Conservation (phyloP, 2,888 invertebrate genomes). For the Mesopsocus fuscifrons region DNA sequence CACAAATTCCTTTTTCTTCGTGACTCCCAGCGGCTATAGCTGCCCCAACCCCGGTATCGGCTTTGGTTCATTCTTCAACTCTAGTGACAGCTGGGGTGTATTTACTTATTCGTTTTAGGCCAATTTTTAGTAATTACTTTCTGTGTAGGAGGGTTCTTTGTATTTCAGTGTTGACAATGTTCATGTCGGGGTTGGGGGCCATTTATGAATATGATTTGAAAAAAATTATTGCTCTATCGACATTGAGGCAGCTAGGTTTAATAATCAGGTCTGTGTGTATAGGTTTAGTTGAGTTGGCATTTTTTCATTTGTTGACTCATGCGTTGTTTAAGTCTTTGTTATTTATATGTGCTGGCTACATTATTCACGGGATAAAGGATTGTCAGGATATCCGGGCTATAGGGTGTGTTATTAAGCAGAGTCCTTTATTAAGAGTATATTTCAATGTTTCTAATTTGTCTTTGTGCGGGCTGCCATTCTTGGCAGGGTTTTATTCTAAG, state of each 20-base stretch:
- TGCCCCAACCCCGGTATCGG: conserved; percentile 57
- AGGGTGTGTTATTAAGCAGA: conserved; percentile 28
- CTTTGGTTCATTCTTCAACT: conserved; percentile 59
- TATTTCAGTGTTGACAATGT: conserved; percentile 19
- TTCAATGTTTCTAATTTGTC: conserved; percentile 38
- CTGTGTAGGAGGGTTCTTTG: conserved; percentile 29
- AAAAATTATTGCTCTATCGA: conserved; percentile 61
- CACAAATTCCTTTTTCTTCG: conserved; percentile 62
- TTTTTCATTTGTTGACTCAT: conserved; percentile 54
- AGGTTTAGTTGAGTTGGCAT: conserved; percentile 33
- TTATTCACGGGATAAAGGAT: conserved; percentile 44
- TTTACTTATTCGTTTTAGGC: conserved; percentile 49
- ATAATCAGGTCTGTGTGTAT: conserved; percentile 45
- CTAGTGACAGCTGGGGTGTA: conserved; percentile 58
- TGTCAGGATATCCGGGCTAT: conserved; percentile 48
- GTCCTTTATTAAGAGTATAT: conserved; percentile 33
- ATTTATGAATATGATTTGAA: conserved; percentile 37
- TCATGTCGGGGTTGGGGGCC: conserved; percentile 18
- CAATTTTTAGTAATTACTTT: conserved; percentile 25
- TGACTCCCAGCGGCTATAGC: conserved; percentile 58
- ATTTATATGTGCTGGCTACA: conserved; percentile 48
- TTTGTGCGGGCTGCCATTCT: conserved; percentile 42
- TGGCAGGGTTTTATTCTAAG: conserved; percentile 44
- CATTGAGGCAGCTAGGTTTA: conserved; percentile 53
- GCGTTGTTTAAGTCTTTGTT: conserved; percentile 57